Evolutionary conservation across 2,113 vertebrate genomes (phyloP), one percentile per base, ranked within the genome.

Genomic region (Indicator maculatus): DNA sequence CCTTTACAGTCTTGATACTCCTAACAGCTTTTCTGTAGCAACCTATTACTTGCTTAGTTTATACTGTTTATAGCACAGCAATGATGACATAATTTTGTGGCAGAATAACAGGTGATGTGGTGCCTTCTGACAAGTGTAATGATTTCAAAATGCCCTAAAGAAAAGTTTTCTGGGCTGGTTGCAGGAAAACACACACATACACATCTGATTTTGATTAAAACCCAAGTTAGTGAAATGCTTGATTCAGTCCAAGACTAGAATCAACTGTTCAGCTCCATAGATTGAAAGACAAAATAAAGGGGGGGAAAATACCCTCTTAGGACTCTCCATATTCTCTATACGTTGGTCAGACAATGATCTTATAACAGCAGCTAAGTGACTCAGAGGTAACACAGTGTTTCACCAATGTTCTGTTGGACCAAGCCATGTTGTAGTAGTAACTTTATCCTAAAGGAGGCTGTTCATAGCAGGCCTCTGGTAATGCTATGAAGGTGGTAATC

Each of bases 291-390:
- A 95, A 60, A 90, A 33, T 44, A 53, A 53, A 60, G 20, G 41
- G 30, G 3, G 11, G 41, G 11, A 70, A 83, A 60, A 66, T 93
- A 39, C 76, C 45, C 91, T 93, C 93, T n/a, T n/a, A 88, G 78
- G 96, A 87, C 52, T 88, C 74, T 94, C 87, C 41, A 67, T 91
- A 69, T 81, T 94, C 85, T 94, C 73, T 86, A 24, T 21, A 67
- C 73, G 39, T 81, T 83, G 88, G 96, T 93, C 96, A 97, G 96
- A 93, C 91, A 96, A 84, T 95, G 95, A 97, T 90, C 96, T 95
- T 97, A 97, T 80, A 95, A 77, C 53, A 93, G 80, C 91, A 93
- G 80, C 70, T 60, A 24, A 95, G 81, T 86, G 88, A 89, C 75
- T 92, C 79, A 89, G 86, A 91, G 73, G 66, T 88, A 78, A 83